These are phyloP conservation scores for Plectus sambesii DNA, from an alignment of 1,140 invertebrate genomes.

Conservation along the genomic window DNA sequence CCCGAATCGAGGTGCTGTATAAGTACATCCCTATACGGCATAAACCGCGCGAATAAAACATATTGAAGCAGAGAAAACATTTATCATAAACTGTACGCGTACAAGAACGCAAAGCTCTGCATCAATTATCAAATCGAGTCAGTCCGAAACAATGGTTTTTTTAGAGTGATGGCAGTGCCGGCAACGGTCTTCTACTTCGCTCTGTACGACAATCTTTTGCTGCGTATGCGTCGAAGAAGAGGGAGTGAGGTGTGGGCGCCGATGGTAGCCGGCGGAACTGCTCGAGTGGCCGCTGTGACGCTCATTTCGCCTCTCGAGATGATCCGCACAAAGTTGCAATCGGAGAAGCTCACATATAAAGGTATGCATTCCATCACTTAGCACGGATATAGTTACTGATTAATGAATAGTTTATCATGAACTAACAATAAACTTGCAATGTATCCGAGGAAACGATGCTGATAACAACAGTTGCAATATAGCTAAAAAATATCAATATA, in stretches of 20 bases:
- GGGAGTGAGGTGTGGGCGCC: conserved; percentile 47
- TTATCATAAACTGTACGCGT: too few species aligned
- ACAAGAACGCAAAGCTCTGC: neutral
- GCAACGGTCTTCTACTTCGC: conserved; percentile 95
- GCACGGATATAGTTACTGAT: conserved; percentile 4
- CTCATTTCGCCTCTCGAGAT: conserved; percentile 86
- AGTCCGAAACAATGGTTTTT: conserved; percentile 21
- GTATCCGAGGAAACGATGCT: too few species aligned
- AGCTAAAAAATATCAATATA: conserved; percentile 50
- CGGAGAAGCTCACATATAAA: conserved; percentile 69
- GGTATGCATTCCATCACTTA: conserved; percentile 56
- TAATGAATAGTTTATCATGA: too few species aligned
- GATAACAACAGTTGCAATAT: too few species aligned
- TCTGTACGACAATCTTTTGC: conserved; percentile 86
- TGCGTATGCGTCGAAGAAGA: too few species aligned
- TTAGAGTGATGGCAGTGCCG: conserved; percentile 74
- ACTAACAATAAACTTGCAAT: conserved; percentile 26
- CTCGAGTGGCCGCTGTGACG: conserved; percentile 68
- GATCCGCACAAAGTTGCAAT: conserved; percentile 95
- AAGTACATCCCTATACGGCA: too few species aligned
- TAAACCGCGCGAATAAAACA: too few species aligned
- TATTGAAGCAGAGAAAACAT: too few species aligned
- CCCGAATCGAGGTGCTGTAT: too few species aligned
- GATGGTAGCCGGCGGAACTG: conserved; percentile 62
- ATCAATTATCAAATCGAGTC: conserved; percentile 6